Evolutionary conservation across 2,888 invertebrate species (phyloP).

Genomic region (Dynastes grantii): DNA sequence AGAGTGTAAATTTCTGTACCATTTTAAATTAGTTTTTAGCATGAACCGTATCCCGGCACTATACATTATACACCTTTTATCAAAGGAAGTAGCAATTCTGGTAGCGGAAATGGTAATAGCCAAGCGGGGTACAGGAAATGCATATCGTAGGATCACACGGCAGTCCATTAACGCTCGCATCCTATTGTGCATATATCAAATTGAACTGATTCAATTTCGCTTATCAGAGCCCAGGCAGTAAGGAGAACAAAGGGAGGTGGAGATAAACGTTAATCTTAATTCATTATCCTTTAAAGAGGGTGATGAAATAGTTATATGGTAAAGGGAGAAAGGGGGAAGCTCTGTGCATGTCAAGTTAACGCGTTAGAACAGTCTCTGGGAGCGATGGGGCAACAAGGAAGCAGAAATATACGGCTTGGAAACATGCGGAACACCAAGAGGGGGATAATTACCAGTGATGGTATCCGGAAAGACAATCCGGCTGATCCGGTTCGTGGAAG

Average conservation of each 20-base stretch:
- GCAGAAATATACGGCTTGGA: too few relatives aligned
- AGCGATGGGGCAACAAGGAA: too few relatives aligned
- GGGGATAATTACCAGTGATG: conserved; percentile 76
- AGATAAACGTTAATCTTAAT: background rate
- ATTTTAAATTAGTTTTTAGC: too few relatives aligned
- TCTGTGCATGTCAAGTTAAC: too few relatives aligned
- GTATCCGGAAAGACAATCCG: conserved; percentile 80
- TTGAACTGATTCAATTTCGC: background rate
- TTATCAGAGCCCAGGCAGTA: background rate
- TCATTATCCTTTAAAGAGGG: background rate
- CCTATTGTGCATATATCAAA: too few relatives aligned
- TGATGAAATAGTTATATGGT: background rate
- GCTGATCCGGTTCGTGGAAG: conserved; percentile 75
- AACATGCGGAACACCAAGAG: background rate
- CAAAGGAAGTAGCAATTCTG: too few relatives aligned
- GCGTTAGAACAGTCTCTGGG: too few relatives aligned
- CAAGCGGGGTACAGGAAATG: background rate
- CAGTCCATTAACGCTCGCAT: background rate
- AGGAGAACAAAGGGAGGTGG: background rate
- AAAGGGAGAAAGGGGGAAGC: too few relatives aligned
- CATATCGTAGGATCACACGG: background rate
- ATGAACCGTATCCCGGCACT: too few relatives aligned
- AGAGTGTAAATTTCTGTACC: too few relatives aligned
- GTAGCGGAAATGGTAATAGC: too few relatives aligned
- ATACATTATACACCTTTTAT: too few relatives aligned